Evolutionary conservation across 2,888 invertebrate genomes (phyloP).

Genomic region (Alsophila aescularia): DNA sequence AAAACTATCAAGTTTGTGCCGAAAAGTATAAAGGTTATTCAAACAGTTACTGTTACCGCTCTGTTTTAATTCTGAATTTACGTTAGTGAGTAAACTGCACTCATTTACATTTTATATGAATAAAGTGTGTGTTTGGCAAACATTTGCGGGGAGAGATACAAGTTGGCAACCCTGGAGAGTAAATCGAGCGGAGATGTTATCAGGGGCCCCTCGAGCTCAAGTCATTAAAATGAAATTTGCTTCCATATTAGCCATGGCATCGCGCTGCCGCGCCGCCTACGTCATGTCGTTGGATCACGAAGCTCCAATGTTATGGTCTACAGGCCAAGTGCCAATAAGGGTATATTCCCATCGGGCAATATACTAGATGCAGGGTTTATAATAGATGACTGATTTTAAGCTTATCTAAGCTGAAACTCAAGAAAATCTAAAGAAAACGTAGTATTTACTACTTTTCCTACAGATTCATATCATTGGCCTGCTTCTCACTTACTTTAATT

Average conservation of each 20-base stretch:
- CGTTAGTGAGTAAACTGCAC: slow-evolving; percentile 7
- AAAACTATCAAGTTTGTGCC: neutral
- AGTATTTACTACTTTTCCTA: too few species aligned
- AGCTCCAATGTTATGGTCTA: slow-evolving; percentile 13
- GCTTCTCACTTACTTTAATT: too few species aligned
- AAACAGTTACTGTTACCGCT: neutral
- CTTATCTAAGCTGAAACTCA: too few species aligned
- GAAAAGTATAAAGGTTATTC: neutral
- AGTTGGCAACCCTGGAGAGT: slow-evolving; percentile 53
- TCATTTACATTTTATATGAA: slow-evolving; percentile 33
- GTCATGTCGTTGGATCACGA: slow-evolving; percentile 14
- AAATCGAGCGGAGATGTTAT: slow-evolving; percentile 70
- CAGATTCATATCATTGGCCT: too few species aligned
- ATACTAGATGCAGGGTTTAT: too few species aligned
- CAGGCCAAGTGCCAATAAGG: slow-evolving; percentile 21
- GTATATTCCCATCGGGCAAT: neutral
- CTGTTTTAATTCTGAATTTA: slow-evolving; percentile 20
- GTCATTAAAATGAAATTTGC: slow-evolving; percentile 82
- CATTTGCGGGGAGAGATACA: slow-evolving; percentile 38
- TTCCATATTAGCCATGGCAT: slow-evolving; percentile 54
- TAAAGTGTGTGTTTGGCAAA: slow-evolving; percentile 31
- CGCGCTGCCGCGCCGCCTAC: neutral
- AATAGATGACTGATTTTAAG: too few species aligned
- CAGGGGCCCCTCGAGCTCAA: slow-evolving; percentile 50
- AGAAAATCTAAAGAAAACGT: too few species aligned